Evolutionary conservation across 2,888 invertebrate genomes (phyloP).

Genomic region (Endomychus coccineus): DNA sequence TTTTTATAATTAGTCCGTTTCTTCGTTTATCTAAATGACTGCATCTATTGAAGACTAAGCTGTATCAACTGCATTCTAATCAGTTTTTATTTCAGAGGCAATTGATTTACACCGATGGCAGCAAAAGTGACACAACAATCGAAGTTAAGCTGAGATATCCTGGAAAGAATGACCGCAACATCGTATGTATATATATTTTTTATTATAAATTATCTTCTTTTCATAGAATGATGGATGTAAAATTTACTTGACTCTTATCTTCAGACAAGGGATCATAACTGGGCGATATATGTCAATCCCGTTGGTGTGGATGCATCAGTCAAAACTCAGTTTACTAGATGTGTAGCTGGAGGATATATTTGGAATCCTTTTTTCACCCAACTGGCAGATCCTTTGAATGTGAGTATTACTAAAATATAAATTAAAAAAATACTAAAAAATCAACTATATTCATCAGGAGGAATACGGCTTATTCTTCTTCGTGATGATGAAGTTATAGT

Average conservation of each 20-base stretch:
- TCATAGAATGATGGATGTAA: background rate
- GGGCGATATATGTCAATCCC: slow-evolving; percentile 87
- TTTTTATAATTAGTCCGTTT: no score
- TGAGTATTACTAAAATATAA: slow-evolving; percentile 41
- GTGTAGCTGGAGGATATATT: slow-evolving; percentile 83
- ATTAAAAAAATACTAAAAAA: background rate
- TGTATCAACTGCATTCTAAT: background rate
- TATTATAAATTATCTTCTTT: background rate
- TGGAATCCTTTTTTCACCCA: slow-evolving; percentile 92
- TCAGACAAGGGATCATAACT: slow-evolving; percentile 75
- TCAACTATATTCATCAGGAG: no score
- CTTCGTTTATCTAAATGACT: no score
- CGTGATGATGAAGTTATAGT: no score
- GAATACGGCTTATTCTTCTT: no score
- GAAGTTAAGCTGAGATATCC: slow-evolving; percentile 85
- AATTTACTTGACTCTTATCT: slow-evolving; percentile 20
- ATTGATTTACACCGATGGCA: slow-evolving; percentile 77
- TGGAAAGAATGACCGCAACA: slow-evolving; percentile 74
- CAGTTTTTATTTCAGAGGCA: slow-evolving; percentile 56
- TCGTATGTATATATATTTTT: slow-evolving; percentile 47
- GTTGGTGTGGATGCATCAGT: slow-evolving; percentile 88
- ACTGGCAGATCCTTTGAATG: slow-evolving; percentile 81
- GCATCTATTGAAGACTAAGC: no score
- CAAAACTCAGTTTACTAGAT: slow-evolving; percentile 67
- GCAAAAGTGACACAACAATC: slow-evolving; percentile 82